phyloP scores from a whole-genome alignment of 1,140 invertebrate species.

The Drosophila biarmipes region DNA sequence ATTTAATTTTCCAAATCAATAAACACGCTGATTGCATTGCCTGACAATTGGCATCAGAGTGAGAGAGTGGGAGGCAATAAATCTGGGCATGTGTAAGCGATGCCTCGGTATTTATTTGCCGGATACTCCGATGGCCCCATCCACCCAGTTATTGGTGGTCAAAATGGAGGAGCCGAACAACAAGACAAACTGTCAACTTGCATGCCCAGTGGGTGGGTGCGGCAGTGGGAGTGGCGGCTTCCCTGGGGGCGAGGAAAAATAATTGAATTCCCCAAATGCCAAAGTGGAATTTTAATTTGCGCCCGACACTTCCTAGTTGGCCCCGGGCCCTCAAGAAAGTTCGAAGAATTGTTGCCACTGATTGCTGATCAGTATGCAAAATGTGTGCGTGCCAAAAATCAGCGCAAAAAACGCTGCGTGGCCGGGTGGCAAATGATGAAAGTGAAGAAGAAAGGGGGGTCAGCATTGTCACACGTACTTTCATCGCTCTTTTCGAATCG shows the following conservation, averaged over 20 bases:
- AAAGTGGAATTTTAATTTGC: constrained; percentile 82
- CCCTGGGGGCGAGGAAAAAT: constrained; percentile 56
- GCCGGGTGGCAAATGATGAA: neutral
- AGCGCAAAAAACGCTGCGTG: constrained; percentile 61
- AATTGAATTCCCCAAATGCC: constrained; percentile 83
- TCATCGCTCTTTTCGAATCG: constrained; percentile 56
- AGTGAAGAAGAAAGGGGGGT: neutral
- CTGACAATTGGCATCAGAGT: constrained; percentile 67
- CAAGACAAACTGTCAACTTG: constrained; percentile 65
- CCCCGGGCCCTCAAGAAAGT: constrained; percentile 20
- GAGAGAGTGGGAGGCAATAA: constrained; percentile 58
- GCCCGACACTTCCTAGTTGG: constrained; percentile 47
- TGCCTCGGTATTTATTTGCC: constrained; percentile 42
- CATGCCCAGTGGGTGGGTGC: constrained; percentile 30
- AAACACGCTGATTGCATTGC: constrained; percentile 80
- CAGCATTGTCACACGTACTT: constrained; percentile 78
- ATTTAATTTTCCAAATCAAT: constrained; percentile 83
- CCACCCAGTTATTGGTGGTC: constrained; percentile 65
- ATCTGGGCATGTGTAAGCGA: constrained; percentile 56
- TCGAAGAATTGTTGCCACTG: constrained; percentile 44
- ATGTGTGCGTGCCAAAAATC: constrained; percentile 81
- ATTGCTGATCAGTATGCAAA: constrained; percentile 83
- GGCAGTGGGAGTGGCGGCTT: neutral
- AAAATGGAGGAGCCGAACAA: constrained; percentile 14
- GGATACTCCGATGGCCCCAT: constrained; percentile 2